A percentile compares a stretch with the other conserved stretches of the same genome.
Evolutionary conservation across 1,140 invertebrate species (phyloP).

Genomic region (Hycleus cichorii): DNA sequence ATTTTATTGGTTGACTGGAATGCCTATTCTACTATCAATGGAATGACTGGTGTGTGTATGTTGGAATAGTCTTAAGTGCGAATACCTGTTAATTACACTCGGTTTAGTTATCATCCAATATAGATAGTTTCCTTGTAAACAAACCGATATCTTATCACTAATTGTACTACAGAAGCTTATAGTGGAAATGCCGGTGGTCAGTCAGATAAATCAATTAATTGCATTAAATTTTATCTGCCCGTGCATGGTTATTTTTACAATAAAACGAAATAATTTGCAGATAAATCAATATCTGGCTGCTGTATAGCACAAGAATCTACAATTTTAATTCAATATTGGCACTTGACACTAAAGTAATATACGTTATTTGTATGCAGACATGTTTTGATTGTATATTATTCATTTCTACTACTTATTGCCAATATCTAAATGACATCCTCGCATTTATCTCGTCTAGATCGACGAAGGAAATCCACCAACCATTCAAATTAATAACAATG

Average conservation of each 20-base stretch:
- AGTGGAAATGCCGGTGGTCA: conserved; percentile 19
- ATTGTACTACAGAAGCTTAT: conserved; percentile 18
- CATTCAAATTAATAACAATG: too few relatives aligned
- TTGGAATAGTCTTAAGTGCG: conserved; percentile 20
- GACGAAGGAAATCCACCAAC: too few relatives aligned
- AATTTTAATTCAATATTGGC: not conserved
- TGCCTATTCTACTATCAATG: conserved; percentile 3
- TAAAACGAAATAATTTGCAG: not conserved
- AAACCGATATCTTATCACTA: conserved; percentile 28
- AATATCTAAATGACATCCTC: too few relatives aligned
- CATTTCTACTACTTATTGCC: too few relatives aligned
- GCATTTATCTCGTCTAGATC: too few relatives aligned
- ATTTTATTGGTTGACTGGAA: too few relatives aligned
- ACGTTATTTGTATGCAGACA: too few relatives aligned
- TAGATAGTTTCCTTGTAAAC: conserved; percentile 25
- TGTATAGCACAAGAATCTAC: not conserved
- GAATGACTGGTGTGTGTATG: conserved; percentile 8
- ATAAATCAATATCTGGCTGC: too few relatives aligned
- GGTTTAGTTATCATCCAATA: conserved; percentile 21
- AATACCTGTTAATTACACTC: conserved; percentile 28
- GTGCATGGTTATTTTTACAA: not conserved
- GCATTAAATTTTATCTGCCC: not conserved
- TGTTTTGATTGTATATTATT: too few relatives aligned
- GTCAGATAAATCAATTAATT: conserved; percentile 22
- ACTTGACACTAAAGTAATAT: not conserved